Evolutionary conservation across 92 coral and sea anemone genomes (phyloP).

Genomic region (Umimayanthus chanpuru): DNA sequence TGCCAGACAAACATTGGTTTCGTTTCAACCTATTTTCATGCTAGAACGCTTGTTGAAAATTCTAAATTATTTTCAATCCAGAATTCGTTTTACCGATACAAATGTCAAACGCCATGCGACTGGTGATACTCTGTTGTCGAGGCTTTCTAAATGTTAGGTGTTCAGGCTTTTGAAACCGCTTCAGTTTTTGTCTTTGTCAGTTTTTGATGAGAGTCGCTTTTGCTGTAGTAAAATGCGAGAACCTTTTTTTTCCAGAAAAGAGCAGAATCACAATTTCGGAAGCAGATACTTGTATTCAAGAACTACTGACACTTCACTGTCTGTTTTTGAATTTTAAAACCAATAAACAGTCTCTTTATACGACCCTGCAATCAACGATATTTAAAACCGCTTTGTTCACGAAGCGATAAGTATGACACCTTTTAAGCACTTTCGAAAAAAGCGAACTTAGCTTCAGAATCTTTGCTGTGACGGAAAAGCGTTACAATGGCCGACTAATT

Average conservation of each 20-base stretch:
- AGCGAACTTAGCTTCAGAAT: background rate
- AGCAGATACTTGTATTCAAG: too few species aligned
- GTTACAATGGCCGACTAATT: background rate
- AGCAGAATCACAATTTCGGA: background rate
- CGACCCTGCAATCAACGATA: slow-evolving; percentile 1
- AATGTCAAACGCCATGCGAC: too few species aligned
- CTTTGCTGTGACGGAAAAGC: background rate
- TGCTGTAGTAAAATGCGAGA: background rate
- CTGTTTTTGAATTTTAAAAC: background rate
- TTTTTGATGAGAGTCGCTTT: background rate
- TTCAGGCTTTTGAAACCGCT: background rate
- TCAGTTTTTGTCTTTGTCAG: background rate
- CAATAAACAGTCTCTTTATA: background rate
- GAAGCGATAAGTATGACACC: slow-evolving; percentile 3
- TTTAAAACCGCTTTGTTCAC: slow-evolving; percentile 1
- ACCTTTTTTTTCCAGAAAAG: background rate
- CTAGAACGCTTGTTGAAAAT: too few species aligned
- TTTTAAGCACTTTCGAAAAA: background rate
- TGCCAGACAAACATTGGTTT: background rate
- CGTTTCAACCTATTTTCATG: background rate
- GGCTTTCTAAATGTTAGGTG: background rate
- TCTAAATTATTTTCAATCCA: background rate
- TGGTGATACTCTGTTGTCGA: background rate
- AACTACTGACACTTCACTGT: background rate
- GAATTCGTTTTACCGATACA: background rate